phyloP scores from a whole-genome alignment of 2,888 invertebrate genomes.

The Ashinkailepas kermadecensis region DNA sequence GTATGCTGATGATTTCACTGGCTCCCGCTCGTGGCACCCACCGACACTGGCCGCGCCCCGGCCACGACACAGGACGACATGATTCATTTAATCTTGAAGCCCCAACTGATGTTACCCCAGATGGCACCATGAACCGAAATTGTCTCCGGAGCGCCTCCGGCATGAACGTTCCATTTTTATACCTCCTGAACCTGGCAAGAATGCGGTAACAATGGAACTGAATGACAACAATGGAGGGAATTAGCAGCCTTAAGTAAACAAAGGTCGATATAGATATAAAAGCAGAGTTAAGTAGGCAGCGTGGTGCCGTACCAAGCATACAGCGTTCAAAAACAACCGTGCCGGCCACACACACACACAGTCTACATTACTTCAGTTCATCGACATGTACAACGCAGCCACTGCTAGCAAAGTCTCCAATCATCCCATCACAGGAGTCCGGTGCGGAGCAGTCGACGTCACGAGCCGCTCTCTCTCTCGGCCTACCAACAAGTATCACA shows the following conservation, averaged over 20 bases:
- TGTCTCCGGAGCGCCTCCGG: background rate
- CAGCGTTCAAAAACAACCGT: background rate
- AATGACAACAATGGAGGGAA: background rate
- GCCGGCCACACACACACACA: background rate
- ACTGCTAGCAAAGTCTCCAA: background rate
- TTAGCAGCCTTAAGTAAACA: background rate
- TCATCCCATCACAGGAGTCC: background rate
- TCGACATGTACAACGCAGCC: background rate
- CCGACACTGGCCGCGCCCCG: background rate
- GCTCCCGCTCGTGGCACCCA: background rate
- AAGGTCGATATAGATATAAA: background rate
- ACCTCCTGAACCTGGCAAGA: conserved; percentile 13
- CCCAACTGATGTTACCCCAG: background rate
- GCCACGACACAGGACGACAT: background rate
- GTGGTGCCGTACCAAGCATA: background rate
- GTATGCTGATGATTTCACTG: background rate
- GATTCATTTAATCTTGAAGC: background rate
- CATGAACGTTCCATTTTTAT: background rate
- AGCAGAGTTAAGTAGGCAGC: background rate
- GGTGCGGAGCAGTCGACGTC: no score
- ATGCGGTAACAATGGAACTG: background rate
- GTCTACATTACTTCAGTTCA: background rate
- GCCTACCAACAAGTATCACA: no score
- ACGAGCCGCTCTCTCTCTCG: no score
- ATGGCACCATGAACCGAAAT: background rate